Percentiles rank a stretch among this genome's conserved stretches.
Conservation (phyloP, 1,140 invertebrate genomes). For the Callitettix versicolor region DNA sequence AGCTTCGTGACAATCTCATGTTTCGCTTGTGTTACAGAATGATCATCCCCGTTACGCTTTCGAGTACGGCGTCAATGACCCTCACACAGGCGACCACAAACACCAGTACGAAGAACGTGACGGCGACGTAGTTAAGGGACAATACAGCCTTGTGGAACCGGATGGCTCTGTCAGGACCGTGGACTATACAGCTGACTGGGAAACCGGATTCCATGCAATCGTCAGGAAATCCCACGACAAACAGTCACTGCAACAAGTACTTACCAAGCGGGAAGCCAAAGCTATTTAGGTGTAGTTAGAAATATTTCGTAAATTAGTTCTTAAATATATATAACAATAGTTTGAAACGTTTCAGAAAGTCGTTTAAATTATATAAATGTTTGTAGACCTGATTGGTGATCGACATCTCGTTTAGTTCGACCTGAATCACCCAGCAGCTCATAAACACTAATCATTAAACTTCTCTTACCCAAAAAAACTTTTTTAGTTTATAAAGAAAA, state of each 20-base stretch:
- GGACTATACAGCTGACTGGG: constrained; percentile 65
- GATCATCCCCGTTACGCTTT: constrained; percentile 41
- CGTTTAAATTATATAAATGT: no score
- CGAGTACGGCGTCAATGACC: constrained; percentile 39
- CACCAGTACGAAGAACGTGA: constrained; percentile 50
- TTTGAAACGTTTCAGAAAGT: no score
- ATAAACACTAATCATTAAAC: no score
- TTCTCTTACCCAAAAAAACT: no score
- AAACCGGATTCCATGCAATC: constrained; percentile 64
- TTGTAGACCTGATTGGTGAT: no score
- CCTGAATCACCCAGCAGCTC: no score
- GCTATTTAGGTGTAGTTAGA: no score
- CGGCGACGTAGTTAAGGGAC: constrained; percentile 48
- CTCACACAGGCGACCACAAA: constrained; percentile 50
- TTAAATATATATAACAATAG: no score
- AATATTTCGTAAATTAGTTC: no score
- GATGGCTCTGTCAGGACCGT: constrained; percentile 66
- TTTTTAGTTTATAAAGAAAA: no score
- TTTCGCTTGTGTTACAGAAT: constrained; percentile 28
- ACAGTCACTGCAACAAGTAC: not conserved
- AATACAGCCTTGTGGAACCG: constrained; percentile 65
- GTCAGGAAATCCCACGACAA: constrained; percentile 54
- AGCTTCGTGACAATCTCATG: no score
- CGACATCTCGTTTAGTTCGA: no score
- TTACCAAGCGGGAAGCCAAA: not conserved